Evolutionary conservation across 2,113 vertebrate genomes (phyloP).

Genomic region (Emydura subglobosa): DNA sequence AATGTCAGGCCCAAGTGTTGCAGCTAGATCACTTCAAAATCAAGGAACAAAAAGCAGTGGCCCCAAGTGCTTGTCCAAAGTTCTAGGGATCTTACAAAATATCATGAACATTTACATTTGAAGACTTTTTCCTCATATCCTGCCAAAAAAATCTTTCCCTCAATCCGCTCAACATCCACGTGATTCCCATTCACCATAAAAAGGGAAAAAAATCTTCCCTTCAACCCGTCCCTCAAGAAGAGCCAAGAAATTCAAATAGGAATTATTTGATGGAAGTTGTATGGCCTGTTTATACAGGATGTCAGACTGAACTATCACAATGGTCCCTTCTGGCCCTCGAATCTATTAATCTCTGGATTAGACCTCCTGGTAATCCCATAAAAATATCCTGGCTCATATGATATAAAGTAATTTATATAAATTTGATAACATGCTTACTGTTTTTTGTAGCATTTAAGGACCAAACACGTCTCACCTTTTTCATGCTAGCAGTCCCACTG

Average conservation of each 20-base stretch:
- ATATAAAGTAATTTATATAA: neutral
- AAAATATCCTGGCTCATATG: fast-evolving
- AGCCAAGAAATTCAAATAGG: neutral
- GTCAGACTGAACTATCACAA: neutral
- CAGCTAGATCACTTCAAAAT: fast-evolving
- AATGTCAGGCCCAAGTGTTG: neutral
- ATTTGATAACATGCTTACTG: fast-evolving
- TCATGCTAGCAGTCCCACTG: neutral
- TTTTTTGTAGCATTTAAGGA: neutral
- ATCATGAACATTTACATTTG: fast-evolving
- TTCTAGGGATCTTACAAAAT: neutral
- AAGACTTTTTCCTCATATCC: neutral
- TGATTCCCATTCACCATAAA: neutral
- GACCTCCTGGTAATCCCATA: neutral
- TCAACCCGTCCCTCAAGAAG: neutral
- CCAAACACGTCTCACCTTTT: fast-evolving
- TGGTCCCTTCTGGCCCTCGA: neutral
- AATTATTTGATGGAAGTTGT: neutral
- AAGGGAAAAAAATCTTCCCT: neutral
- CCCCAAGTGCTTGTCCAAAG: neutral
- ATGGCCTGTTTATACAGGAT: neutral
- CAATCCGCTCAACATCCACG: fast-evolving
- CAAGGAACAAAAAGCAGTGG: neutral
- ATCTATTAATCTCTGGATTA: neutral
- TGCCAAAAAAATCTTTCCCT: neutral